Evolutionary conservation across 2,888 invertebrate genomes (phyloP), one percentile per base, ranked within the genome.

Genomic region (Augiades crinisus): DNA sequence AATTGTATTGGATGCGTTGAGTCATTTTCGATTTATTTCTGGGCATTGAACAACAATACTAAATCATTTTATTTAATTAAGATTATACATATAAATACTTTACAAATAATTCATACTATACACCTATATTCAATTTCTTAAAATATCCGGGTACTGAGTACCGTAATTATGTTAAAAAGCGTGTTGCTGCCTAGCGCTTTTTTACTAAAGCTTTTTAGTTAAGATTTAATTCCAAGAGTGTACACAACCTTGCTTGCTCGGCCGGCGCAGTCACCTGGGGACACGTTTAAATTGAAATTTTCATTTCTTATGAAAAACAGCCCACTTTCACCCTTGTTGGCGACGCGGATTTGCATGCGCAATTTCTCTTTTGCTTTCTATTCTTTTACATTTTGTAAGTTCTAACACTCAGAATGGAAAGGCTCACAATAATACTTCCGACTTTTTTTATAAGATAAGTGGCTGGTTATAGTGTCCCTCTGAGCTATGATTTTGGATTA

Each of bases 221-320:
- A 41, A 21, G 52, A 57, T 69, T 69, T 65, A 66, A 74, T 72
- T 72, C 56, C 49, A 62, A 65, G 57, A 65, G 62, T 69, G 70
- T 57, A 68, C 64, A 69, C 66, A 61, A 59, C 61, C 58, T 54
- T 57, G 64, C 67, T 67, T 68, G 65, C 60, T 57, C 47, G 37
- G 12, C 36, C 51, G 51, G 33, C 62, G 66, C 58, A 64, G 62
- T 73, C 70, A 83, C 85, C 83, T 81, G 80, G 68, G 83, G 86
- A 83, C 70, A 72, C 72, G 70, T 75, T 79, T 83, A 80, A 73
- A 88, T 88, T 85, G 82, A 79, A 85, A 81, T 79, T 84, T 80
- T 81, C 81, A 79, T 84, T 85, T 82, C 75, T 75, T 74, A 67
- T 71, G 64, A 72, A 81, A 81, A 77, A 74, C 72, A 72, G 63